Percentiles rank a stretch among this genome's conserved stretches.
Evolutionary conservation across 2,888 invertebrate genomes (phyloP).

Genomic region (Pristionchus japonicus): DNA sequence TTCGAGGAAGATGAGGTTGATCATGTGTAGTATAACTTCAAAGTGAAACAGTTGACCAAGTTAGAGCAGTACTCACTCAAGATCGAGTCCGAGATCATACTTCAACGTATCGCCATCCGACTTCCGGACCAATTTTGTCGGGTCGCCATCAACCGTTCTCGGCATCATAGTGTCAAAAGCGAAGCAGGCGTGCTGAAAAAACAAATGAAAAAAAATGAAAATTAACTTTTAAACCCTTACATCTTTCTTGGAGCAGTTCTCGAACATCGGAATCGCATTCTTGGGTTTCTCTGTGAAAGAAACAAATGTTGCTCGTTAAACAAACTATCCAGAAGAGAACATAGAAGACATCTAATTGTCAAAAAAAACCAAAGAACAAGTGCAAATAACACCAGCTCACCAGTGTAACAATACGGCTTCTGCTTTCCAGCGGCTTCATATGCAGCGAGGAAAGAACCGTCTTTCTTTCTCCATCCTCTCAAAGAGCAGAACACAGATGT

Average conservation of each 20-base stretch:
- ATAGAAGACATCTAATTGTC: too few relatives aligned
- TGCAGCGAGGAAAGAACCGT: background rate
- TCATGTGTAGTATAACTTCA: too few relatives aligned
- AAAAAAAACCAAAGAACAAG: too few relatives aligned
- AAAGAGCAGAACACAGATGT: background rate
- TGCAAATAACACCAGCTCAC: background rate
- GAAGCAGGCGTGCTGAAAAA: background rate
- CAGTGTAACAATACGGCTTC: background rate
- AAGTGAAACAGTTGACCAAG: too few relatives aligned
- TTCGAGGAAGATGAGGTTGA: too few relatives aligned
- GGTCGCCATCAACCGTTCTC: background rate
- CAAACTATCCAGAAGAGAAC: background rate
- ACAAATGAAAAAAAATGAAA: background rate
- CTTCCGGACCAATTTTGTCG: too few relatives aligned
- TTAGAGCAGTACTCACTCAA: constrained; percentile 15
- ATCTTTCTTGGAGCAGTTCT: background rate
- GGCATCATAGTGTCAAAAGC: background rate
- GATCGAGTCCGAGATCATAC: background rate
- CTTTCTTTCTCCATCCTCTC: background rate
- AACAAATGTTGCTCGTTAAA: background rate
- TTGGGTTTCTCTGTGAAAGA: background rate
- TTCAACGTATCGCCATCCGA: background rate
- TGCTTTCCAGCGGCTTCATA: background rate
- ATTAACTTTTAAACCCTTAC: background rate
- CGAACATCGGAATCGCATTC: background rate